Evolutionary conservation across 2,113 vertebrate species (phyloP).

Genomic region (Quiscalus mexicanus): DNA sequence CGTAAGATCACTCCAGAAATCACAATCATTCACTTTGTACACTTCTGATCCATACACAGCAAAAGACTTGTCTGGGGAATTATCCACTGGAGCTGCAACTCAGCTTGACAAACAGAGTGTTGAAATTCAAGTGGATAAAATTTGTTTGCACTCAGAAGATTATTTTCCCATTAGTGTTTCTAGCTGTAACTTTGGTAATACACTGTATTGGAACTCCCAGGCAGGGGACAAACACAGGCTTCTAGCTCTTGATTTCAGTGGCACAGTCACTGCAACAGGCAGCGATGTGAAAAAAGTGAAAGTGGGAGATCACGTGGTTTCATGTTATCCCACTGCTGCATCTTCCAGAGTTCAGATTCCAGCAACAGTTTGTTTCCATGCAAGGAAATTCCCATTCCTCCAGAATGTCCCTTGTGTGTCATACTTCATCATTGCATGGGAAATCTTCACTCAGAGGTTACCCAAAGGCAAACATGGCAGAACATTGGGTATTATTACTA

Average conservation of each 20-base stretch:
- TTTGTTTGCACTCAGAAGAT: constrained; percentile 85
- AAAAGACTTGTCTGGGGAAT: constrained; percentile 68
- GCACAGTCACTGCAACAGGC: constrained; percentile 77
- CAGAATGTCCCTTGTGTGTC: constrained; percentile 81
- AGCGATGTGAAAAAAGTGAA: constrained; percentile 72
- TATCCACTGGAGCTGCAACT: background rate
- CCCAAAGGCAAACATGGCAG: constrained; percentile 54
- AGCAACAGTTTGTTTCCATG: constrained; percentile 74
- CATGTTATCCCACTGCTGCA: constrained; percentile 80
- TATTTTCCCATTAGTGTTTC: constrained; percentile 84
- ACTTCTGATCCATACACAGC: constrained; percentile 76
- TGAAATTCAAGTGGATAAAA: constrained; percentile 76
- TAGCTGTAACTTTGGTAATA: constrained; percentile 75
- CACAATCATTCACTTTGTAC: constrained; percentile 72
- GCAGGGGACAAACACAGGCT: constrained; percentile 72
- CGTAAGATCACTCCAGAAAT: background rate
- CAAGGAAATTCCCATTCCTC: constrained; percentile 75
- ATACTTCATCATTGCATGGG: constrained; percentile 82
- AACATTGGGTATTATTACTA: constrained; percentile 76
- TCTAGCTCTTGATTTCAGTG: constrained; percentile 84
- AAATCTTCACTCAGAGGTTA: constrained; percentile 73
- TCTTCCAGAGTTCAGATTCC: constrained; percentile 75
- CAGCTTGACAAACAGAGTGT: constrained; percentile 58
- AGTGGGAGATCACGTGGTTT: constrained; percentile 80
- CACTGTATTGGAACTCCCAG: constrained; percentile 82